Evolutionary conservation across 2,113 vertebrate species (phyloP), one percentile per base, ranked within the genome.

Genomic region (Ptyas mucosa): DNA sequence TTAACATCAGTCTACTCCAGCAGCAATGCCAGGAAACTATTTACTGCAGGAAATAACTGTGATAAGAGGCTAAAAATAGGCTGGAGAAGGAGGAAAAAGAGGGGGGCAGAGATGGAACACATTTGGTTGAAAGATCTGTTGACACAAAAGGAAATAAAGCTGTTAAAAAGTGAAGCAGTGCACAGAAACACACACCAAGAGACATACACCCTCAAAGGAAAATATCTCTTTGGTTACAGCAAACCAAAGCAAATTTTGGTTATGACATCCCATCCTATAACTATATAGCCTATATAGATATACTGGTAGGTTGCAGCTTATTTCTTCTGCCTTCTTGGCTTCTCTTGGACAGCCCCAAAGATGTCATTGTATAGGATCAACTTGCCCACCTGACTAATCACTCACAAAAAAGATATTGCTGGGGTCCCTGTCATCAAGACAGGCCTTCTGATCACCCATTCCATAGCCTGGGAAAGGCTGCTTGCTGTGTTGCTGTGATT

Each of bases 31-130:
- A 98, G 98, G 95, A 98, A 98, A 97, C 97, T 97, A 97, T 97
- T 98, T 97, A 97, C 97, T 95, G 95, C 91, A 94, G 97, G 97
- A 98, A 98, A 97, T 89, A 97, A 96, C 96, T 96, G 95, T 23
- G 98, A 99, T 98, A 98, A 98, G 97, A 90, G 95, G 94, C 94
- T 97, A 98, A 98, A 98, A 98, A 99, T 99, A 98, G 97, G 96
- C 96, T 18, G 52, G 91, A 5, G 1, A 18, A 34, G 91, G 52
- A 92, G 14, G 1, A 39, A 51, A 57, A 14, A 14, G 24, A 10
- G 39, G 46, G 14, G 23, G 54, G 15, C 3, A 94, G 90, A 10
- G 94, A 97, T 93, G 96, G 97, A 95, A 97, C 96, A 95, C 97
- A 96, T 96, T 96, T 94, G 15, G 96, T 91, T 94, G 95, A 95